Conservation (phyloP, 92 coral and sea anemone species). For the Siderastrea siderea region DNA sequence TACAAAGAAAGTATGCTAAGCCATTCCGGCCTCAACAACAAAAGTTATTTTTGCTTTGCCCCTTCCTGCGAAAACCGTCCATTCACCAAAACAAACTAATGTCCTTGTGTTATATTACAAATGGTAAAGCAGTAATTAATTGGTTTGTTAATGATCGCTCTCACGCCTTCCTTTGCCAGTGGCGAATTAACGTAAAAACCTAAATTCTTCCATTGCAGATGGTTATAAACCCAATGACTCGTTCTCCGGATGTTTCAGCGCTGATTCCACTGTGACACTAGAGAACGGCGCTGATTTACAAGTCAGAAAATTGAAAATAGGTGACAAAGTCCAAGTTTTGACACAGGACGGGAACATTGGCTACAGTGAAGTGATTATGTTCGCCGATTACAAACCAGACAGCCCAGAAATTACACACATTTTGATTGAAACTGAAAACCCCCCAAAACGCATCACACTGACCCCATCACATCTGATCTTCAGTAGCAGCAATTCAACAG, state of each 20-base stretch:
- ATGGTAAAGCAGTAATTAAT: conserved; percentile 63
- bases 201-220: conserved; percentile 37
- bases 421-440: conserved; percentile 81
- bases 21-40: conserved; percentile 56
- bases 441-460: conserved; percentile 72
- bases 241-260: conserved; percentile 83
- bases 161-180: conserved; percentile 15
- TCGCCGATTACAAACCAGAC: conserved; percentile 88
- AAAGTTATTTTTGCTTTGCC: conserved; percentile 63
- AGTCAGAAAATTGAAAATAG: conserved; percentile 80
- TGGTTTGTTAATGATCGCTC: conserved; percentile 63
- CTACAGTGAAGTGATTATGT: conserved; percentile 89
- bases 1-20: conserved; percentile 31
- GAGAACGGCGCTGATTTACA: conserved; percentile 70
- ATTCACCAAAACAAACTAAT: conserved; percentile 70
- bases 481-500: conserved; percentile 46
- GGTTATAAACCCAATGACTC: conserved; percentile 31
- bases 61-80: conserved; percentile 71
- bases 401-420: conserved; percentile 63
- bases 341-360: conserved; percentile 73
- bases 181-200: conserved; percentile 1
- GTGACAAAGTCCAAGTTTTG: conserved; percentile 87
- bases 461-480: conserved; percentile 92
- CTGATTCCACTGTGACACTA: conserved; percentile 78
- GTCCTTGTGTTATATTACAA: conserved; percentile 55